Conservation (phyloP, 2,888 invertebrate genomes). For the Ornithoptera priamus region DNA sequence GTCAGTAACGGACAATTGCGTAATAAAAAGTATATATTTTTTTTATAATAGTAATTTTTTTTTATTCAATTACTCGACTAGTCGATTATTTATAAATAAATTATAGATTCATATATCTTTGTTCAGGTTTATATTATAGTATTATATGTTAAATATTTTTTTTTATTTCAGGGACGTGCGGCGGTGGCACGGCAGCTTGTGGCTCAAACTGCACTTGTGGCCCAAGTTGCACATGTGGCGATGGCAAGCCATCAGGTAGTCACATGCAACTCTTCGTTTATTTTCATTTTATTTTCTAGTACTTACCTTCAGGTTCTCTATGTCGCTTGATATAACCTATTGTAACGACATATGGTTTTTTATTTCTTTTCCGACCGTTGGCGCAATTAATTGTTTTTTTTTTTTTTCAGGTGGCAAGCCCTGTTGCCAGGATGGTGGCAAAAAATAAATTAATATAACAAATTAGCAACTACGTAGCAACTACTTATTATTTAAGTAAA, state of each 20-base stretch:
- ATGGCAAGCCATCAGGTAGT: slow-evolving; percentile 50
- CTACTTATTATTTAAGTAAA: not conserved
- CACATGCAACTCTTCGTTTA: not conserved
- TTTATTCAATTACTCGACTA: too few species aligned
- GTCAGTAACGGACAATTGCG: too few species aligned
- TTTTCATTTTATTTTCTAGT: slow-evolving; percentile 6
- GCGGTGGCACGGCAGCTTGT: slow-evolving; percentile 74
- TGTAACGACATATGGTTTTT: not conserved
- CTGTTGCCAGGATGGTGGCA: slow-evolving; percentile 64
- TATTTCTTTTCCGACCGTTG: not conserved
- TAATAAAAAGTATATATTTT: too few species aligned
- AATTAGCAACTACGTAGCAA: not conserved
- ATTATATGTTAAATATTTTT: not conserved
- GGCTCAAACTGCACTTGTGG: slow-evolving; percentile 80
- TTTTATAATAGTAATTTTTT: too few species aligned
- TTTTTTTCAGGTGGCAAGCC: slow-evolving; percentile 65
- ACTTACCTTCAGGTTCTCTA: not conserved
- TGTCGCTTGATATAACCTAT: not conserved
- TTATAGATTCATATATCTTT: too few species aligned
- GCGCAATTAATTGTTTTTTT: slow-evolving; percentile 7
- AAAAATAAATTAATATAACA: slow-evolving; percentile 45
- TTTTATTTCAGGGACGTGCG: slow-evolving; percentile 72
- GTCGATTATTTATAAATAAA: too few species aligned
- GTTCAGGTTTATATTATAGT: not conserved
- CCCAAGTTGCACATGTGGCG: slow-evolving; percentile 77